Evolutionary conservation across 2,888 invertebrate species (phyloP).

Genomic region (Silvanus unidentatus): DNA sequence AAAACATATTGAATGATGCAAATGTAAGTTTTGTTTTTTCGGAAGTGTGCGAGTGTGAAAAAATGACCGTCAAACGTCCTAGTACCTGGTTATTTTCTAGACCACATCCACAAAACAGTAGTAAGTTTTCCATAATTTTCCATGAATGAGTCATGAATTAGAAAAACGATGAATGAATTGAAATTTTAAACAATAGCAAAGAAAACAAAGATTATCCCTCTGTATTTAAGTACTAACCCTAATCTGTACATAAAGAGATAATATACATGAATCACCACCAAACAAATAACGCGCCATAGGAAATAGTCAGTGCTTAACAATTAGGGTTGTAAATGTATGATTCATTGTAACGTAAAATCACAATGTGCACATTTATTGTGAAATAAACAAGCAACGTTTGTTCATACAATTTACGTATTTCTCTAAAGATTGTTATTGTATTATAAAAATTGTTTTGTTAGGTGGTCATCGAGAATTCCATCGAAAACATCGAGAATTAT

Average conservation of each 20-base stretch:
- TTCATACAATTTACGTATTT: too few species aligned
- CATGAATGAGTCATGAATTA: too few species aligned
- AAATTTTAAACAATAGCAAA: too few species aligned
- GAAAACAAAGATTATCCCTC: too few species aligned
- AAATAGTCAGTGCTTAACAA: constrained; percentile 20
- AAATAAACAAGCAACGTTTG: too few species aligned
- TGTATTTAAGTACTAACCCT: background rate
- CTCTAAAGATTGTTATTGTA: too few species aligned
- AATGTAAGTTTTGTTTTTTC: too few species aligned
- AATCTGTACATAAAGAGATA: background rate
- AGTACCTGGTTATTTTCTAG: constrained; percentile 58
- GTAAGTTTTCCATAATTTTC: constrained; percentile 11
- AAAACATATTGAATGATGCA: too few species aligned
- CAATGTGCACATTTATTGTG: too few species aligned
- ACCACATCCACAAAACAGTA: constrained; percentile 44
- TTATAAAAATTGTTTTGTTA: too few species aligned
- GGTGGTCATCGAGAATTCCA: constrained; percentile 68
- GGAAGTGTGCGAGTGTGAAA: too few species aligned
- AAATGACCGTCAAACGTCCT: constrained; percentile 57
- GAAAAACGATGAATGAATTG: too few species aligned
- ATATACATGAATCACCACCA: background rate
- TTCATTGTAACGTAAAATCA: background rate
- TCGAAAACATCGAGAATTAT: constrained; percentile 63
- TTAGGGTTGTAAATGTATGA: constrained; percentile 8
- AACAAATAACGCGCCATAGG: background rate